A percentile compares a stretch with the other conserved stretches of the same genome.
Evolutionary conservation across 2,888 invertebrate species (phyloP).

Genomic region (Chironomus tentans): DNA sequence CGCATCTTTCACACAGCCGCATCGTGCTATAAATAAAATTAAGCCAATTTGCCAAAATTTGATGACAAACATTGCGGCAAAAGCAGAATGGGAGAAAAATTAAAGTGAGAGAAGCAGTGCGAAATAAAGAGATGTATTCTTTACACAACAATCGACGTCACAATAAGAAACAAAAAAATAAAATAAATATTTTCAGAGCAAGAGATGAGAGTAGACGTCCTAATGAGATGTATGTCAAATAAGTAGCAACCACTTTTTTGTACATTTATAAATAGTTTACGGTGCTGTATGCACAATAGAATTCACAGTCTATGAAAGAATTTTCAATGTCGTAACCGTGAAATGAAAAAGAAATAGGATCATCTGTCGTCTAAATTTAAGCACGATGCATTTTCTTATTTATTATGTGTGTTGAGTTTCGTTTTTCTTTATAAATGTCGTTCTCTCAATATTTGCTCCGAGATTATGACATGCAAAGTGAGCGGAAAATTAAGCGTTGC

Average conservation of each 20-base stretch:
- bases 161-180: background rate
- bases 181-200: background rate
- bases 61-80: slow-evolving; percentile 11
- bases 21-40: slow-evolving; percentile 6
- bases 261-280: background rate
- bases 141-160: background rate
- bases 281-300: background rate
- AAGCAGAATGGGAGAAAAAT: background rate
- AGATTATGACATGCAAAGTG: background rate
- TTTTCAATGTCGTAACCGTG: slow-evolving; percentile 15
- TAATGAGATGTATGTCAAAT: background rate
- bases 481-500: background rate
- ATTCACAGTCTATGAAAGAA: background rate
- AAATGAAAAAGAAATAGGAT: background rate
- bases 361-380: background rate
- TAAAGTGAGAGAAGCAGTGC: background rate
- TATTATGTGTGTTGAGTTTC: too few relatives aligned
- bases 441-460: background rate
- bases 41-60: slow-evolving; percentile 21
- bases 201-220: background rate
- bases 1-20: background rate
- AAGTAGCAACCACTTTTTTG: background rate
- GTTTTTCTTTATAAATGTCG: background rate
- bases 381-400: background rate
- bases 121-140: background rate